Evolutionary conservation across 2,888 invertebrate genomes (phyloP), one percentile per base, ranked within the genome.

Genomic region (Drosophila putrida): DNA sequence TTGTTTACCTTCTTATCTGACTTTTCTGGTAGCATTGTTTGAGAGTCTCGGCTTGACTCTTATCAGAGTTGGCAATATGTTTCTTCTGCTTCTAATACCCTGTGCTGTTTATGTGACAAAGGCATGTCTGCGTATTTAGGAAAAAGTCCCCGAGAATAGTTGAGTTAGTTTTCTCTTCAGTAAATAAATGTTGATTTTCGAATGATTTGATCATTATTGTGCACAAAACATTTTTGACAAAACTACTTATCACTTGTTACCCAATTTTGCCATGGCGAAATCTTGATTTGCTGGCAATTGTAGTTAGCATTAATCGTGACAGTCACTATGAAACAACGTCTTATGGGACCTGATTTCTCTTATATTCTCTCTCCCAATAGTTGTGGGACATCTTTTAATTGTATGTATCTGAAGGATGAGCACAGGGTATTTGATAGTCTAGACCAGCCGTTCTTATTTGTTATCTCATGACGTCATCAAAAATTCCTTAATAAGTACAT

Each of bases 1-100:
- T 85, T 84, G 69, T 75, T 82, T 84, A 88, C 86, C 80, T 78
- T 74, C 83, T 84, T 88, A 84, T 84, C 88, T 84, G 77, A 67
- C 63, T 72, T 64, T 60, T 66, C 60, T 36, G n/a, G 54, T 49
- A 47, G 59, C 70, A 74, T 75, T 88, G 82, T 78, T 74, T 63
- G 55, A 59, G 46, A 13, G 46, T 58, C 46, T 67, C 61, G 61
- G 47, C 60, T 69, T 54, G 62, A 55, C 39, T 55, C 67, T 80
- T 80, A 80, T 80, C 84, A 73, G 36, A 63, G 69, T 74, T 82
- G 66, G 71, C 82, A 82, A 82, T 82, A 76, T 82, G 73, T 80
- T 28, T 15, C 35, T 25, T 25, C 33, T 55, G 15, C 13, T 33
- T 35, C 13, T 4, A 33, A 43, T 55, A 55, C 55, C 36, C 55